Percentiles rank a stretch among this genome's conserved stretches.
These are phyloP conservation scores for Globodera ellingtonae DNA, from an alignment of 1,140 invertebrate genomes.

Conservation along the genomic window DNA sequence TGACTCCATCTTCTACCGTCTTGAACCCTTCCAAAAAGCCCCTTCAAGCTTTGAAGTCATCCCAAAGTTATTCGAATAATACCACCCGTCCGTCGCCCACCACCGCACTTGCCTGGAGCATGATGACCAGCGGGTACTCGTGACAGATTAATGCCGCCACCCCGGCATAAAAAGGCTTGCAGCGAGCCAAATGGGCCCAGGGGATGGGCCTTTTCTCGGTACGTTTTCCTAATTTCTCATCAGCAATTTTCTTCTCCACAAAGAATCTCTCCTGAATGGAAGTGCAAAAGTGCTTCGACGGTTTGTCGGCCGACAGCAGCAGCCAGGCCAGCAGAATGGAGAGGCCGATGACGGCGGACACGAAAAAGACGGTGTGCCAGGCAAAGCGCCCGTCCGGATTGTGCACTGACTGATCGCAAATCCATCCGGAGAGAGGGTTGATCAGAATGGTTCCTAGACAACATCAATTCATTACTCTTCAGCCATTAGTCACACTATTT, in stretches of 20 bases:
- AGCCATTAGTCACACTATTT: no score
- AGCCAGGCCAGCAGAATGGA: constrained; percentile 58
- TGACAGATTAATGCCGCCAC: constrained; percentile 62
- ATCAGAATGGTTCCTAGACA: constrained; percentile 58
- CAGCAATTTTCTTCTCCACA: constrained; percentile 57
- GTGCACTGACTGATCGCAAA: constrained; percentile 40
- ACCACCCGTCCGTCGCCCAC: neutral
- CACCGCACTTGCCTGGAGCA: constrained; percentile 53
- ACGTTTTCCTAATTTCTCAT: constrained; percentile 60
- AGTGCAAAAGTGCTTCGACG: constrained; percentile 63
- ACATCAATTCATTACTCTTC: neutral
- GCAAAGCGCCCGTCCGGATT: constrained; percentile 43
- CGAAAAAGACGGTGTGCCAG: constrained; percentile 63
- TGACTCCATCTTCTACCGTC: no score
- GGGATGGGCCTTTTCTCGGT: constrained; percentile 51
- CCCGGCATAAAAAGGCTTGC: constrained; percentile 55
- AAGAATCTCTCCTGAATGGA: constrained; percentile 36
- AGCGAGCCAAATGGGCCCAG: constrained; percentile 53
- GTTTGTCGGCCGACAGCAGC: constrained; percentile 59
- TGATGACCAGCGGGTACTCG: constrained; percentile 64
- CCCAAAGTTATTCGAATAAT: no score
- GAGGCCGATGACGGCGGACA: constrained; percentile 56
- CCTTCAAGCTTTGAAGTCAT: no score
- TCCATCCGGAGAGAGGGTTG: constrained; percentile 55
- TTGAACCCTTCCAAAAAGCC: no score